phyloP scores from a whole-genome alignment of 2,113 vertebrate genomes.

The Sclerurus mexicanus region DNA sequence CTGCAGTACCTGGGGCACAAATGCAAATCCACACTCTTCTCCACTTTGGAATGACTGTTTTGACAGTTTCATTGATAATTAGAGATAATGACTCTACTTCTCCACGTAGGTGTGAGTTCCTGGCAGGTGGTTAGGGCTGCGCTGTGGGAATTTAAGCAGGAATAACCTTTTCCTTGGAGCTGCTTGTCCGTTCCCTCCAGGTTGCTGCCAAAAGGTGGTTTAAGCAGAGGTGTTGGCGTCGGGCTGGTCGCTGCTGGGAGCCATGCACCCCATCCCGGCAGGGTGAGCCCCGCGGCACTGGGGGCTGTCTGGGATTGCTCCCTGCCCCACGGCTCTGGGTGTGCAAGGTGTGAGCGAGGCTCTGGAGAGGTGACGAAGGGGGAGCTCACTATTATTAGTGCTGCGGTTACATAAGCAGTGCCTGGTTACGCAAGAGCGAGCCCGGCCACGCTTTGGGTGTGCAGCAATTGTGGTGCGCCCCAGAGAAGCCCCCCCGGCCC shows the following conservation, averaged over 20 bases:
- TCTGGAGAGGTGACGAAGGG: not conserved
- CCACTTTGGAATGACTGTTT: no score
- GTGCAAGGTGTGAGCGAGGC: not conserved
- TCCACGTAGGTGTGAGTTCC: not conserved
- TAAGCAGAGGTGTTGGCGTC: not conserved
- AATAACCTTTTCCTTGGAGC: not conserved
- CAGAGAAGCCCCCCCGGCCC: not conserved
- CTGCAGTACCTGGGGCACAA: not conserved
- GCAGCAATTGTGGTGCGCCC: not conserved
- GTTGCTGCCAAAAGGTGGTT: not conserved
- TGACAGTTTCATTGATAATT: not conserved
- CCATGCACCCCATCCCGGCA: not conserved
- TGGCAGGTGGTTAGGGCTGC: not conserved
- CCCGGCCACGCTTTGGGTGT: not conserved
- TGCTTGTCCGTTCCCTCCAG: no score
- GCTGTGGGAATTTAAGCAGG: not conserved
- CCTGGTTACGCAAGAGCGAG: not conserved
- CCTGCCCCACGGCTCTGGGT: not conserved
- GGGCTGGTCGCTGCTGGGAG: not conserved
- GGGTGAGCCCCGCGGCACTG: accelerated
- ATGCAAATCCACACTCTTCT: not conserved
- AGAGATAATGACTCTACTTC: accelerated
- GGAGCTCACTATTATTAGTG: not conserved
- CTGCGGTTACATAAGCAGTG: not conserved
- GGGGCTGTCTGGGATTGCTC: not conserved